Evolutionary conservation across 1,140 invertebrate species (phyloP).

Genomic region (Limonius californicus): DNA sequence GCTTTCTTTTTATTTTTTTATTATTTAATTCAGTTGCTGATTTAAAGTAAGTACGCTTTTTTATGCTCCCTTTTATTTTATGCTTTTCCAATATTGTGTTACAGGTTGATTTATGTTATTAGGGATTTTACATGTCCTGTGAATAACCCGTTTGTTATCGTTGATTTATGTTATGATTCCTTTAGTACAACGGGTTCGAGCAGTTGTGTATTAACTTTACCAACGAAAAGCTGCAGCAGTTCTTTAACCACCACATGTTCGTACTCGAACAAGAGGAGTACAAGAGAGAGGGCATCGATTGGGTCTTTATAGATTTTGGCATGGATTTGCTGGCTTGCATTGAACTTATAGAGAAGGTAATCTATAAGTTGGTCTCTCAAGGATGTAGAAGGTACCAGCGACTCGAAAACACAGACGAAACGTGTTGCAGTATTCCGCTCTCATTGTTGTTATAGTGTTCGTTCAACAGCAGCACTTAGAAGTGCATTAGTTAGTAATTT

Average conservation of each 20-base stretch:
- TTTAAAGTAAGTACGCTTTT: too few relatives aligned
- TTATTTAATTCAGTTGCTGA: too few relatives aligned
- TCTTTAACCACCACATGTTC: conserved; percentile 98
- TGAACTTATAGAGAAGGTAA: conserved; percentile 94
- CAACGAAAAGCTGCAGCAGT: conserved; percentile 95
- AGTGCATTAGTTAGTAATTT: too few relatives aligned
- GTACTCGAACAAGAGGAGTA: conserved; percentile 96
- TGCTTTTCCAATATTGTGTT: too few relatives aligned
- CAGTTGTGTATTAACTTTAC: conserved; percentile 98
- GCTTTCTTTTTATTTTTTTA: neutral
- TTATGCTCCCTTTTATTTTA: conserved; percentile 6
- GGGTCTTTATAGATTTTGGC: conserved; percentile 95
- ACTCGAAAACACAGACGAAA: too few relatives aligned
- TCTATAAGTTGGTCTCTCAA: neutral
- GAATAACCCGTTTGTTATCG: too few relatives aligned
- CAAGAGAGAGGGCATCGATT: conserved; percentile 88
- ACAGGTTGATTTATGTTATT: too few relatives aligned
- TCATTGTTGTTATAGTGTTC: too few relatives aligned
- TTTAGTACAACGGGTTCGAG: conserved; percentile 93
- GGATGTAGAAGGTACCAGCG: too few relatives aligned
- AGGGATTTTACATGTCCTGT: too few relatives aligned
- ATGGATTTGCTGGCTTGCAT: conserved; percentile 95
- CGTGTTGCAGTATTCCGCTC: too few relatives aligned
- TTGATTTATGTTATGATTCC: conserved; percentile 16
- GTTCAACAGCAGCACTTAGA: too few relatives aligned